Percentiles rank a stretch among this genome's conserved stretches.
Evolutionary conservation across 2,113 vertebrate genomes (phyloP).

Genomic region (Zosterops japonicus): DNA sequence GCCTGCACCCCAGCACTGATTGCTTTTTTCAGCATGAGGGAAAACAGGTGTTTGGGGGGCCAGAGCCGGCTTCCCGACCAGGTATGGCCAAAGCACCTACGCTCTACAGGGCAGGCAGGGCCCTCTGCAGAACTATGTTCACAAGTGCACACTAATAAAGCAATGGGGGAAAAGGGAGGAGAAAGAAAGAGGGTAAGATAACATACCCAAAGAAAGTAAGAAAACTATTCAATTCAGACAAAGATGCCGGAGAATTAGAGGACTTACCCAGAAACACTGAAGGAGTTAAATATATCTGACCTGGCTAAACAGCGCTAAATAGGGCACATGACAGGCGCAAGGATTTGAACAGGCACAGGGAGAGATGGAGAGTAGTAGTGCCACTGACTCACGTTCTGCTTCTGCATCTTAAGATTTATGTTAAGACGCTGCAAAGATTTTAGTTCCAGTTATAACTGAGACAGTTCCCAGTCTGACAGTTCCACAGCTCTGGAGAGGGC

Average conservation of each 20-base stretch:
- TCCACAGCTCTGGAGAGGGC: background rate
- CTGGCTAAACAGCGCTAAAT: background rate
- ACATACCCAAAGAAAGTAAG: background rate
- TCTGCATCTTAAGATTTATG: background rate
- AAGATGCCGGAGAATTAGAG: background rate
- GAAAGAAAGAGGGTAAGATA: background rate
- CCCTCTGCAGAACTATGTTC: background rate
- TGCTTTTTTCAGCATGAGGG: accelerated
- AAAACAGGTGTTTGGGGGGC: background rate
- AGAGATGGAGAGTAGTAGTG: background rate
- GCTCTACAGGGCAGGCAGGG: background rate
- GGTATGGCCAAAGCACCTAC: background rate
- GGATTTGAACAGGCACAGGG: background rate
- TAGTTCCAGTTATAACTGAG: background rate
- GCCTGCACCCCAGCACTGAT: accelerated
- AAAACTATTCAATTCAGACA: background rate
- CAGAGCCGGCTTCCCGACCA: accelerated
- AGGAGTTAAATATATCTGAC: background rate
- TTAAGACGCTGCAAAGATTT: background rate
- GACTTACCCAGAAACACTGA: background rate
- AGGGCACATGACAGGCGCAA: background rate
- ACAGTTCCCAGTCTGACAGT: background rate
- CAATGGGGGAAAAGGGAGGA: background rate
- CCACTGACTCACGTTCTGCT: background rate
- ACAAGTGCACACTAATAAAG: background rate